phyloP scores from a whole-genome alignment of 2,113 vertebrate genomes.

The Spea bombifrons region DNA sequence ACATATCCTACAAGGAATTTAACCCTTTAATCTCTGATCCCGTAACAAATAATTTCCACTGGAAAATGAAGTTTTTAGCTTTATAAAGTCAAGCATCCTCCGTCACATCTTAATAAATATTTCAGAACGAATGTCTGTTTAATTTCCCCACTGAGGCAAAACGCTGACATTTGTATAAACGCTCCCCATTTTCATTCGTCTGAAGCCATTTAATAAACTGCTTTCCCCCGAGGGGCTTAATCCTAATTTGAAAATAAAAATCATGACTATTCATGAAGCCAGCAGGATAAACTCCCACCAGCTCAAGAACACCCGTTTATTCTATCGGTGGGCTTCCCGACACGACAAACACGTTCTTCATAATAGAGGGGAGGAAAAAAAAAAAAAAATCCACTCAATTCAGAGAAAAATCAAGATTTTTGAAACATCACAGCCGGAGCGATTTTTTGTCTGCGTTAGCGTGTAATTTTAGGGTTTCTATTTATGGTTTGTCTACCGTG shows the following conservation, averaged over 20 bases:
- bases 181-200: slow-evolving; percentile 7
- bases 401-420: slow-evolving; percentile 41
- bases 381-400: slow-evolving; percentile 16
- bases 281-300: slow-evolving; percentile 25
- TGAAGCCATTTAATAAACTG: slow-evolving; percentile 19
- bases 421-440: slow-evolving; percentile 41
- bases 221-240: slow-evolving; percentile 14
- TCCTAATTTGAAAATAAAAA: slow-evolving; percentile 37
- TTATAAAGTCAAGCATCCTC: too few relatives aligned
- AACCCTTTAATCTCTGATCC: too few relatives aligned
- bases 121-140: background rate
- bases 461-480: slow-evolving; percentile 43
- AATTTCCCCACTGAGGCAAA: background rate
- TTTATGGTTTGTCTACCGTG: slow-evolving; percentile 39
- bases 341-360: slow-evolving; percentile 15
- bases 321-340: background rate
- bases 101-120: background rate
- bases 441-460: slow-evolving; percentile 42
- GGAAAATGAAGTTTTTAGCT: too few relatives aligned
- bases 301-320: background rate
- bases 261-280: slow-evolving; percentile 32
- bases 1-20: too few relatives aligned
- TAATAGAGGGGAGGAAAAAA: background rate
- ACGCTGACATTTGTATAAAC: slow-evolving; percentile 17
- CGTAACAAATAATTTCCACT: too few relatives aligned